These are phyloP conservation scores for Oxyruncus cristatus DNA, from an alignment of 2,113 vertebrate genomes.

Conservation along the genomic window DNA sequence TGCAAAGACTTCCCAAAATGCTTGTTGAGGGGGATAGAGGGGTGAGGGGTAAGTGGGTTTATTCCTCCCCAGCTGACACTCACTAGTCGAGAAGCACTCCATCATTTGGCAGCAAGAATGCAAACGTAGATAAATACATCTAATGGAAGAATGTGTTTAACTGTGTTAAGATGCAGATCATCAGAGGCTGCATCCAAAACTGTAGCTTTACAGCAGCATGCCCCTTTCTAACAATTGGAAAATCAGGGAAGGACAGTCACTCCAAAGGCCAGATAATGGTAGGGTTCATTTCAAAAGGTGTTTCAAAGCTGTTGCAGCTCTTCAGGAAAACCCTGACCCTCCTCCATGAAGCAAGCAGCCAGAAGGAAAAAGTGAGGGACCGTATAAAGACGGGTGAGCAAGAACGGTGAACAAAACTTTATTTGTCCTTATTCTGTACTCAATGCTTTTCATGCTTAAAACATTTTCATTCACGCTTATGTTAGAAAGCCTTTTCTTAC, in stretches of 20 bases:
- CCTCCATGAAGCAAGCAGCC: neutral
- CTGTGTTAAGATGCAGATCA: too few species aligned
- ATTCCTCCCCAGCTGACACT: neutral
- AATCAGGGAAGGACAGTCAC: neutral
- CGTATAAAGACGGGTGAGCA: neutral
- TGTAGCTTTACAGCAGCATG: neutral
- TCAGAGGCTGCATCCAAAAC: neutral
- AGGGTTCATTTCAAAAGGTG: neutral
- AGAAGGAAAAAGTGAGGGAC: neutral
- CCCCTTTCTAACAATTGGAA: neutral
- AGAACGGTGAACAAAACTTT: neutral
- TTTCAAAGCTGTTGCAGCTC: neutral
- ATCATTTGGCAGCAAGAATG: neutral
- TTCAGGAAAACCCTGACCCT: neutral
- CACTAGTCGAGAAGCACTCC: neutral
- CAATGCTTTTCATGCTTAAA: neutral
- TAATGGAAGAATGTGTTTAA: too few species aligned
- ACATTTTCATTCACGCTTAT: neutral
- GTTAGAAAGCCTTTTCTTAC: neutral
- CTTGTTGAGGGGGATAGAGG: neutral
- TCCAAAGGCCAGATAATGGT: neutral
- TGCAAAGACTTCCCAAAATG: neutral
- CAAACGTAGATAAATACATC: neutral
- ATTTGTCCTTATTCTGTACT: neutral
- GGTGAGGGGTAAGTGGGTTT: accelerated